Evolutionary conservation across 1,140 invertebrate genomes (phyloP), one percentile per base, ranked within the genome.

Genomic region (Drosophila ananassae): DNA sequence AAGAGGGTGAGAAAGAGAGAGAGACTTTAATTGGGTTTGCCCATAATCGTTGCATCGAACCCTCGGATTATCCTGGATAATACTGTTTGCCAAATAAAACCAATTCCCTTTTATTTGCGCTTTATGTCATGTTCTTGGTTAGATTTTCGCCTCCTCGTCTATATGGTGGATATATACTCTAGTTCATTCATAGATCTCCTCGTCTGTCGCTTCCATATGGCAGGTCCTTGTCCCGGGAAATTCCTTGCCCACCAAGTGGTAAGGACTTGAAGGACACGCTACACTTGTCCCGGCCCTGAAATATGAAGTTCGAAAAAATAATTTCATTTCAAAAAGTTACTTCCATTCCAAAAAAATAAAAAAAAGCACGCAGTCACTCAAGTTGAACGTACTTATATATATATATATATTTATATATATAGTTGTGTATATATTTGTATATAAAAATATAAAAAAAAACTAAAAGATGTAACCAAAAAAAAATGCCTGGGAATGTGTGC

Each of bases 51-150:
- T 79, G 89, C 72, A 89, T 89, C 77, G 84, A 89, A 90, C 89
- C 89, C 80, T 87, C 89, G 89, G 89, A 73, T 90, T 69, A 90
- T 90, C 89, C 78, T 58, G 76, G 77, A 90, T 90, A 90, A 90
- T 90, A 41, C 83, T 90, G 89, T 90, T 90, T 90, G 89, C 60
- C 79, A 85, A 89, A 89, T 89, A 89, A 83, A 89, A 74, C 76
- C 85, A 83, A 85, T 83, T 79, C 79, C 75, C 77, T 89, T 89
- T 89, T 82, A 73, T 78, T 63, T 77, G 74, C 66, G 69, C 76
- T 80, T 85, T 81, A 83, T 89, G 79, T 89, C 58, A 64, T 73
- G 63, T 82, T 58, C 21, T 47, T 21, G 44, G 44, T 13, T 47
- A 47, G 44, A 22, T 37, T 37, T 12, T 12, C 9, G 9, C 30